Conservation (phyloP, 2,797 vertebrate species). For the Diglossa cyanea region DNA sequence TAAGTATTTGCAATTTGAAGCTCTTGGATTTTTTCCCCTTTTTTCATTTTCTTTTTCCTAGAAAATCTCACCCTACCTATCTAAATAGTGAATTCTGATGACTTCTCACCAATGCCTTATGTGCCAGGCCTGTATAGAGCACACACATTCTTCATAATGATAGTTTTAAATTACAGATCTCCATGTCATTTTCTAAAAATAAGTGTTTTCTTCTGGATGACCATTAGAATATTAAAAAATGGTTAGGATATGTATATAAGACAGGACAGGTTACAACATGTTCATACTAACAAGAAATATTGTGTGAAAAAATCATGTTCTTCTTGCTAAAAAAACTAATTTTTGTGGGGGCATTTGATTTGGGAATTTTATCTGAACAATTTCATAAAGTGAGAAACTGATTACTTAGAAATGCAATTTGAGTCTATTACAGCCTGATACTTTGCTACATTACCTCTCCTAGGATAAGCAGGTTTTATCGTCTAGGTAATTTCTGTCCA, state of each 20-base stretch:
- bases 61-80: not conserved
- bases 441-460: not conserved
- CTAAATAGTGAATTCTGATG: not conserved
- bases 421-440: not conserved
- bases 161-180: not conserved
- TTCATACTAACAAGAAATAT: not conserved
- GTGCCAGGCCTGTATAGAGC: not conserved
- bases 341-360: not conserved
- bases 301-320: not conserved
- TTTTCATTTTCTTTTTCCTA: not conserved
- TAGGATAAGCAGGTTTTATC: not conserved
- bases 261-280: not conserved
- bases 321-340: not conserved
- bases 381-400: not conserved
- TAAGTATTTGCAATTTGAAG: not conserved
- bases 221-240: not conserved
- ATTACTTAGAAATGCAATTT: not conserved
- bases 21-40: rapidly evolving
- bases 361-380: not conserved
- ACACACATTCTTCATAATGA: not conserved
- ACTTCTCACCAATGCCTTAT: not conserved
- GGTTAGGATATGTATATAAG: not conserved
- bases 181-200: not conserved
- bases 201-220: not conserved
- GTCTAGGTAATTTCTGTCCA: not conserved